Evolutionary conservation across 2,797 vertebrate genomes (phyloP), one percentile per base, ranked within the genome.

Genomic region (Sebastes matsubarae): DNA sequence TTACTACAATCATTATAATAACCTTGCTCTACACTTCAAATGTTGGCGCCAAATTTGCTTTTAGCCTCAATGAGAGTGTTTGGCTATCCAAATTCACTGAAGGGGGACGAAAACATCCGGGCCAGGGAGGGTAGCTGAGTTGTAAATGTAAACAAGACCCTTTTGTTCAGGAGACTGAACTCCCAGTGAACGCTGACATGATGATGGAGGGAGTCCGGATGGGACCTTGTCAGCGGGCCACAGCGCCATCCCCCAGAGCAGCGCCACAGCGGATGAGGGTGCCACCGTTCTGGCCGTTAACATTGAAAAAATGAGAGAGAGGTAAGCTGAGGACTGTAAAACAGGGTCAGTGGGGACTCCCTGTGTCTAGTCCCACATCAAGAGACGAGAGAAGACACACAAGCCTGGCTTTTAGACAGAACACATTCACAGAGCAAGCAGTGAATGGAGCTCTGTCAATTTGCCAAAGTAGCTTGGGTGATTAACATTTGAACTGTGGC

Each of bases 401-500:
- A 93, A 86, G 81, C 77, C 83, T 64, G 77, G 84, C 90, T 90
- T 93, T 91, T 87, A 91, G 80, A 85, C 76, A 68, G 87, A 71
- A 77, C 81, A 77, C 89, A 84, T 83, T 89, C 87, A 92, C 82
- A 86, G 87, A 88, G 89, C 76, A 34, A 73, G 89, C 80, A 78
- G 86, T 95, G 91, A 94, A 93, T 92, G 84, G 85, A 84, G 90
- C 92, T 88, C 90, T 95, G 93, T 94, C 93, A 95, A 93, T 93
- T 93, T 94, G 94, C 93, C 94, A 95, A 93, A 94, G 92, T 92
- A 92, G 91, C 93, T 91, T 10, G 86, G 90, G 92, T 91, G 93
- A 95, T 95, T 95, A 95, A 95, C 95, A 95, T 96, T 94, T 95
- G 94, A 96, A 95, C 93, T 89, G 90, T 86, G 86, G 87, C 89